Evolutionary conservation across 1,140 invertebrate species (phyloP).

Genomic region (Papilio helenus): DNA sequence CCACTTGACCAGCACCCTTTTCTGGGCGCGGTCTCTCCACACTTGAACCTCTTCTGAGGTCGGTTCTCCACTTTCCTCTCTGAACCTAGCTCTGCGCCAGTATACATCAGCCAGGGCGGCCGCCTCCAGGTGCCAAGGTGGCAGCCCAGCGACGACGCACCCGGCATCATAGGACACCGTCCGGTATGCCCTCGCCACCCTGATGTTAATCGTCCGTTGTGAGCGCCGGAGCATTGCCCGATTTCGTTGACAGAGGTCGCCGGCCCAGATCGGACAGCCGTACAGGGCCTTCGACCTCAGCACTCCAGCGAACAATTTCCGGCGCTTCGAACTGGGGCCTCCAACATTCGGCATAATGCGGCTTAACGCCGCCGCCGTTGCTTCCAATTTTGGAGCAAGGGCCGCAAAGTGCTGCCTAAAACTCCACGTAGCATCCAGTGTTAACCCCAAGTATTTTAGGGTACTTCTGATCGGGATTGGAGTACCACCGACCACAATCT

Average conservation of each 20-base stretch:
- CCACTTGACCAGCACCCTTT: background rate
- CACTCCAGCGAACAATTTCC: background rate
- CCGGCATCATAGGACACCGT: background rate
- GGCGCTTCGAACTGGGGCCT: background rate
- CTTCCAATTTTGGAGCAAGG: background rate
- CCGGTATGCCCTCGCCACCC: constrained; percentile 1
- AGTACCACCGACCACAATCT: background rate
- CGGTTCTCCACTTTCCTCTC: no score
- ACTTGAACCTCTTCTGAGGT: no score
- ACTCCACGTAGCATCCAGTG: constrained; percentile 9
- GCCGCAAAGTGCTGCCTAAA: constrained; percentile 13
- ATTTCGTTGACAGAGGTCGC: background rate
- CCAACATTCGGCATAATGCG: constrained; percentile 28
- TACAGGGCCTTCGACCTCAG: constrained; percentile 20
- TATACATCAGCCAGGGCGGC: no score
- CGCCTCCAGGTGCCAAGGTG: background rate
- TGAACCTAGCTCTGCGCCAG: no score
- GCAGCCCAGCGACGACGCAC: background rate
- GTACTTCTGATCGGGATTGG: background rate
- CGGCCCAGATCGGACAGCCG: constrained; percentile 1
- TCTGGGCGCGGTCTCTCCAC: background rate
- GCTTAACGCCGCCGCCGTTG: background rate
- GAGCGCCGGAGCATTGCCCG: background rate
- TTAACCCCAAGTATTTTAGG: constrained; percentile 15
- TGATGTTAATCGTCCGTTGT: background rate